These are phyloP conservation scores for Salvelinus sp. DNA, from an alignment of 2,113 vertebrate genomes.

Conservation along the genomic window DNA sequence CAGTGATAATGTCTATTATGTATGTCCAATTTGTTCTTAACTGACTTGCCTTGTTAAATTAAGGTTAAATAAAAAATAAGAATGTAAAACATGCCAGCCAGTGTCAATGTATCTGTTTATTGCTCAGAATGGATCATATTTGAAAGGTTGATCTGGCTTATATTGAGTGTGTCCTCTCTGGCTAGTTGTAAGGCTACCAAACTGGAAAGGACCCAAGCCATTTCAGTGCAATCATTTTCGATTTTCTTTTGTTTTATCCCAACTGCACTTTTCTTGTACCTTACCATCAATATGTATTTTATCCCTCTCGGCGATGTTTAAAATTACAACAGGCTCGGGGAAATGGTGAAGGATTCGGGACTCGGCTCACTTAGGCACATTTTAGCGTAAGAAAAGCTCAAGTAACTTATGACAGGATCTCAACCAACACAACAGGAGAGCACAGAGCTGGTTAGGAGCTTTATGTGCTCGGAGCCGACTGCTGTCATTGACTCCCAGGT, in stretches of 20 bases:
- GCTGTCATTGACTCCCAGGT: slow-evolving; percentile 35
- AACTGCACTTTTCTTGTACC: slow-evolving; percentile 18
- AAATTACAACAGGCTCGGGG: slow-evolving; percentile 33
- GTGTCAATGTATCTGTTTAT: slow-evolving; percentile 1
- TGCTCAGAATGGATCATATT: neutral
- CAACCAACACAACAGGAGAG: slow-evolving; percentile 1
- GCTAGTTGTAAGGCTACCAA: neutral
- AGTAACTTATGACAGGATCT: slow-evolving; percentile 21
- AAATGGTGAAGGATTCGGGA: slow-evolving; percentile 14
- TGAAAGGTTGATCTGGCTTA: slow-evolving; percentile 14
- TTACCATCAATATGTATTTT: slow-evolving; percentile 31
- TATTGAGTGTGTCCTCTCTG: slow-evolving; percentile 6
- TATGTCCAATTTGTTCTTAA: slow-evolving; percentile 4
- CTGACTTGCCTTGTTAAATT: no score
- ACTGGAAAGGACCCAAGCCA: slow-evolving; percentile 23
- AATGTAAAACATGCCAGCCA: slow-evolving; percentile 11
- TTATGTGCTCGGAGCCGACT: slow-evolving; percentile 11
- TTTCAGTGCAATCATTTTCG: slow-evolving; percentile 33
- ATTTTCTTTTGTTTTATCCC: slow-evolving; percentile 6
- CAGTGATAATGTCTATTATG: neutral
- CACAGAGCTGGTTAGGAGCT: slow-evolving; percentile 2
- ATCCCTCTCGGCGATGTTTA: slow-evolving; percentile 30
- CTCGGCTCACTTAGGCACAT: slow-evolving; percentile 16
- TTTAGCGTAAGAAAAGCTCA: slow-evolving; percentile 29
- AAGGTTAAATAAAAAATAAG: no score